Evolutionary conservation across 2,888 invertebrate genomes (phyloP), one percentile per base, ranked within the genome.

Genomic region (Sphaerophoria taeniata): DNA sequence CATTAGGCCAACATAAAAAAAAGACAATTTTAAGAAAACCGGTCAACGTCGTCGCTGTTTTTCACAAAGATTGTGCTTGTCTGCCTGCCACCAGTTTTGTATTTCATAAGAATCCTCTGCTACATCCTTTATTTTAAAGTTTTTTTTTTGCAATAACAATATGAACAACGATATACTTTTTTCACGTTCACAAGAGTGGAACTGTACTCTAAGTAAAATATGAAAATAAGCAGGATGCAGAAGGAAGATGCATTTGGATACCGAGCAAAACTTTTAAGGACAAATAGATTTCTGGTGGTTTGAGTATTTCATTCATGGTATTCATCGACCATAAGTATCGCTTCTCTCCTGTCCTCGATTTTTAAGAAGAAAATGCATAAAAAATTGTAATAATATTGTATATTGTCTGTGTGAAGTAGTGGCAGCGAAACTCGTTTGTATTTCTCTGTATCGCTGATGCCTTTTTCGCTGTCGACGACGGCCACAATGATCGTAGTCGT

Each of bases 241-340:
- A 9, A 58, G 16, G 53, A 61, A 61, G 56, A 45, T 79, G 71
- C 71, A 74, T 61, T 75, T 43, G 70, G 65, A 39, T 31, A 51
- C 61, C 43, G 43, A 53, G 24, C 24, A 24, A 58, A 55, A 61
- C 63, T 76, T 60, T 56, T 58, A 69, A 76, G 84, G 72, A 85
- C 81, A 85, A 85, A 85, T 73, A 72, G 60, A 77, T 85, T 81
- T 81, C 85, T 81, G 45, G 69, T 74, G 76, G 76, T 77, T 81
- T 76, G 76, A 81, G 76, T 77, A 77, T 80, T 85, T 73, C 85
- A 81, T 85, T 81, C 79, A 76, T 72, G 36, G 67, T 75, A 80
- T 85, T 85, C 85, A 85, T 81, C 76, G 85, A 36, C 85, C 73
- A 73, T 81, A 85, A 85, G 85, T 85, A 85, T 77, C 85, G 73